These are phyloP conservation scores for Phlogophora meticulosa DNA, from an alignment of 2,888 invertebrate species.

Conservation along the genomic window DNA sequence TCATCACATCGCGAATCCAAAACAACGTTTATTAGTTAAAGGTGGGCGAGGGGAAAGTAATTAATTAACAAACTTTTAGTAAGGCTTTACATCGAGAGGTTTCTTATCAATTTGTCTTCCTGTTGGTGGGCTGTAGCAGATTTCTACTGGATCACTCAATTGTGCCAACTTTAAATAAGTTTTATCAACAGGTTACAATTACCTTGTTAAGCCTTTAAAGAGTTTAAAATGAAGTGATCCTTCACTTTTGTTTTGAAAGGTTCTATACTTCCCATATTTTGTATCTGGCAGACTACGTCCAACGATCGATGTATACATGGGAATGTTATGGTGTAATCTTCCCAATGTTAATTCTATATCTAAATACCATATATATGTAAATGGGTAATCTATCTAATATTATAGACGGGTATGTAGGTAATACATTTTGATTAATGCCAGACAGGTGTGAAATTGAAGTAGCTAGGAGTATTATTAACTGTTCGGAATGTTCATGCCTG, in stretches of 20 bases:
- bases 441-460: conserved; percentile 73
- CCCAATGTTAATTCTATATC: conserved; percentile 42
- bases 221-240: conserved; percentile 30
- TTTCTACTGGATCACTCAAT: conserved; percentile 49
- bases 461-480: conserved; percentile 51
- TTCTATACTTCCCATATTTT: not conserved
- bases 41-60: conserved; percentile 75
- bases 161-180: conserved; percentile 55
- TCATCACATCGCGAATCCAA: conserved; percentile 75
- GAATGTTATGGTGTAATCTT: conserved; percentile 24
- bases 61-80: conserved; percentile 80
- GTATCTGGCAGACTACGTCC: not conserved
- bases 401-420: conserved; percentile 60
- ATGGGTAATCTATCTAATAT: conserved; percentile 51
- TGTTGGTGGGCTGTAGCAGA: conserved; percentile 48
- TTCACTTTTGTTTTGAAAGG: conserved; percentile 20
- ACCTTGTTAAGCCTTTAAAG: conserved; percentile 18
- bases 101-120: conserved; percentile 71
- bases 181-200: conserved; percentile 47
- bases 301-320: not conserved
- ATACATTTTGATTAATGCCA: conserved; percentile 70
- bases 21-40: conserved; percentile 75
- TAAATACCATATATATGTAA: conserved; percentile 50
- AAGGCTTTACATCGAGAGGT: conserved; percentile 70
- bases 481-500: conserved; percentile 26